These are phyloP conservation scores for Junonia oenone DNA, from an alignment of 2,888 invertebrate species.

Conservation along the genomic window DNA sequence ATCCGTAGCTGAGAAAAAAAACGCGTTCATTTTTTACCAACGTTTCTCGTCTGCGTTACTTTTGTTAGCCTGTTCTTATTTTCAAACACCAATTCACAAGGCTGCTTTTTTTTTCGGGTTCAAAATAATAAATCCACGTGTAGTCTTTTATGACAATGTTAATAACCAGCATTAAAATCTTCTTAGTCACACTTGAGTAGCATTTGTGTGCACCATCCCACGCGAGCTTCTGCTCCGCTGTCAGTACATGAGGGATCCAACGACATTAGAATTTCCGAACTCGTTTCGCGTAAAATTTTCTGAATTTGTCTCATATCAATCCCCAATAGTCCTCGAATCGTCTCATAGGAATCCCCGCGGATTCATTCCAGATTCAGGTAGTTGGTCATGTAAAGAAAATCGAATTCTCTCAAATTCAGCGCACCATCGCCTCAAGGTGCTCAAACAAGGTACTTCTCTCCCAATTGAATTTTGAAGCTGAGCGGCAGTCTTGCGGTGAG, in stretches of 20 bases:
- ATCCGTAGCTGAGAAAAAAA: background rate
- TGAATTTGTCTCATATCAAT: background rate
- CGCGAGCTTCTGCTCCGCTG: slow-evolving; percentile 13
- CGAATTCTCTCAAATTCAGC: slow-evolving; percentile 14
- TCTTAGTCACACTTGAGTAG: slow-evolving; percentile 4
- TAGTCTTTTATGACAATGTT: background rate
- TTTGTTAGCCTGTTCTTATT: no score
- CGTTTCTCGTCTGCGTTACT: no score
- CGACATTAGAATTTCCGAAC: slow-evolving; percentile 3
- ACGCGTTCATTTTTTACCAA: background rate
- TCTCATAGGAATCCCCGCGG: slow-evolving; percentile 7
- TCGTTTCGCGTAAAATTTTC: slow-evolving; percentile 4
- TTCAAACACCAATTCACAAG: no score
- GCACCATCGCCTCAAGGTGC: slow-evolving; percentile 11
- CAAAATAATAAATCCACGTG: background rate
- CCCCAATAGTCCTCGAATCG: background rate
- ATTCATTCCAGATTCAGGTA: slow-evolving; percentile 5
- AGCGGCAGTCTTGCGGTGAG: background rate
- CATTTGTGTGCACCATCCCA: slow-evolving; percentile 6
- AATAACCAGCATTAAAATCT: slow-evolving; percentile 2
- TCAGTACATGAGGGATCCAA: slow-evolving; percentile 9
- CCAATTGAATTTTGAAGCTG: slow-evolving; percentile 17
- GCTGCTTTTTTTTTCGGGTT: background rate
- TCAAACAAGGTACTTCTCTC: slow-evolving; percentile 11
- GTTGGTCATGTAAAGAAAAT: slow-evolving; percentile 8